These are phyloP conservation scores for Scartelaos histophorus DNA, from an alignment of 2,113 vertebrate genomes.

Conservation along the genomic window DNA sequence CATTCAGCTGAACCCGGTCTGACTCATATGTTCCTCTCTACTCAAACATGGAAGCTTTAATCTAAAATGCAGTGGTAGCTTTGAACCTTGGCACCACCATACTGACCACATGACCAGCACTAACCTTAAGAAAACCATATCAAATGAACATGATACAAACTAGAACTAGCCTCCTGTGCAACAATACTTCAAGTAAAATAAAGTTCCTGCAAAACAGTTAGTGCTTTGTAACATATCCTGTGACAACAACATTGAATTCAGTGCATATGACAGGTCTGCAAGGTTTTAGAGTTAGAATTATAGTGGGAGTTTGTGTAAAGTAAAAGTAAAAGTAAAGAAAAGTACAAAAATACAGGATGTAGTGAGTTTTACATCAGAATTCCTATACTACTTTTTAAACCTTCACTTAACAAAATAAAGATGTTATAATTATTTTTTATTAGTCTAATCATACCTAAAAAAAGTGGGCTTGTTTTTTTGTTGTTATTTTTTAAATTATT, in stretches of 20 bases:
- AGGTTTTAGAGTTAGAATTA: too few species aligned
- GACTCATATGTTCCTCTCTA: conserved; percentile 21
- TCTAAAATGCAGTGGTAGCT: conserved; percentile 45
- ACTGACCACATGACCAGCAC: conserved; percentile 44
- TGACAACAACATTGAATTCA: conserved; percentile 42
- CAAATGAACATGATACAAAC: conserved; percentile 51
- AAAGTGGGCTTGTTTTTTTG: too few species aligned
- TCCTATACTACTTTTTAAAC: too few species aligned
- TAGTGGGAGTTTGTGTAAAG: too few species aligned
- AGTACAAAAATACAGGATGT: too few species aligned
- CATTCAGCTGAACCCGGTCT: not conserved
- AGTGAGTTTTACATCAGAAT: too few species aligned
- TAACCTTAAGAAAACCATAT: conserved; percentile 32
- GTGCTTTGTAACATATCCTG: conserved; percentile 67
- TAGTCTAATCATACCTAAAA: too few species aligned
- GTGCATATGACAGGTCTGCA: too few species aligned
- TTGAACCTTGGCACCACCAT: conserved; percentile 51
- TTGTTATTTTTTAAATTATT: too few species aligned
- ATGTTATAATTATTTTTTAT: too few species aligned
- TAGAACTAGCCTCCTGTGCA: conserved; percentile 66
- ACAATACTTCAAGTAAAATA: conserved; percentile 76
- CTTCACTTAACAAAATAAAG: too few species aligned
- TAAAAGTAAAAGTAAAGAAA: too few species aligned
- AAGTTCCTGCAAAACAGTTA: conserved; percentile 65
- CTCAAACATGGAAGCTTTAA: conserved; percentile 55